Evolutionary conservation across 2,113 vertebrate species (phyloP), one percentile per base, ranked within the genome.

Genomic region (Psilopsiagon aurifrons): DNA sequence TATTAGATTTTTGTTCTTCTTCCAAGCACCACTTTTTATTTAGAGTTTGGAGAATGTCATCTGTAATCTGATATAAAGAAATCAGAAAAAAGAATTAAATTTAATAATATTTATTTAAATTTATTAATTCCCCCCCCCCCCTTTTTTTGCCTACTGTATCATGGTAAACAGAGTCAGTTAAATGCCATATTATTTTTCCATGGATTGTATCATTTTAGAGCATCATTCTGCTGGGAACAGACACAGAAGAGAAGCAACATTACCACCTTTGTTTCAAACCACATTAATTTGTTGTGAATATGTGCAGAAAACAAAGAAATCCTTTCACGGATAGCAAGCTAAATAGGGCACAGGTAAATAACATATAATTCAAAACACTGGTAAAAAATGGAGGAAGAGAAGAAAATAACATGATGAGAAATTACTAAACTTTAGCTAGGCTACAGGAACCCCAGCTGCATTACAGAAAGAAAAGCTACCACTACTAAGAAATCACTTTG

Each of bases 381-480:
- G 5, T 35, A 86, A 78, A 25, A 88, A 13, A 70, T 4, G 4
- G n/a, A 92, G 28, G 31, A 86, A 63, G 14, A 54, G 12, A 4
- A 47, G 28, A 86, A 80, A 77, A 80, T 4, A 74, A 16, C 35
- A 37, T 20, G 0, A 67, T 47, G n/a, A 69, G 25, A 78, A 86
- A 83, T 33, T 24, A 39, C 15, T 80, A 64, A 31, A 13, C 9
- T 68, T 63, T 54, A 75, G 27, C 8, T 25, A 92, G 20, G 10
- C 19, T 70, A 63, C 22, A 81, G 17, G 55, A 67, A 49, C 17
- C 12, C 7, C 0, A 0, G 19, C 2, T 49, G 11, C 16, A 63
- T 23, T 23, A 83, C 19, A 63, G 35, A 74, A 84, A 83, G 6
- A 76, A 79, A 88, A 90, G 37, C 11, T 59, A 49, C 25, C 57